A percentile compares a stretch with the other conserved stretches of the same genome.
phyloP scores from a whole-genome alignment of 2,113 vertebrate species.

The Eudyptes chrysolophus region DNA sequence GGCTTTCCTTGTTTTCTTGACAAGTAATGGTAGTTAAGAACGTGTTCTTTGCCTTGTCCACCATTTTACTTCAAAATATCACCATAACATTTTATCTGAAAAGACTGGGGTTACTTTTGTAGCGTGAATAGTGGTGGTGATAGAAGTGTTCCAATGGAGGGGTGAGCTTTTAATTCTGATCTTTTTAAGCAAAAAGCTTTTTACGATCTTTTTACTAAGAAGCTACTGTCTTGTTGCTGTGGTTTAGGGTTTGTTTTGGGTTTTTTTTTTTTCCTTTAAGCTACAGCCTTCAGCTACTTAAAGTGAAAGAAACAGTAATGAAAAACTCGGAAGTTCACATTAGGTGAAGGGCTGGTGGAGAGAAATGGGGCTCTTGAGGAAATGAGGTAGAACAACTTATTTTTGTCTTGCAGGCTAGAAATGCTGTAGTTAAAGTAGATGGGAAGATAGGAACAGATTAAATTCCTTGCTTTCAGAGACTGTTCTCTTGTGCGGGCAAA shows the following conservation, averaged over 20 bases:
- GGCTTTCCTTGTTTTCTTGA: neutral
- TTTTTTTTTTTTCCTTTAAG: neutral
- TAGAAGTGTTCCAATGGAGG: neutral
- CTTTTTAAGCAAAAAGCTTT: neutral
- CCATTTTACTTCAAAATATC: neutral
- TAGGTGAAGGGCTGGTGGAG: neutral
- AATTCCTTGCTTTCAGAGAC: neutral
- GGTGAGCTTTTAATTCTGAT: neutral
- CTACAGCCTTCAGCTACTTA: neutral
- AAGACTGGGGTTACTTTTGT: neutral
- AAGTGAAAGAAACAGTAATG: neutral
- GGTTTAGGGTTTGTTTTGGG: neutral
- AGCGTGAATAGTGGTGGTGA: neutral
- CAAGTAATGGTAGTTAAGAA: neutral
- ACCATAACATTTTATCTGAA: neutral
- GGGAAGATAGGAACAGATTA: neutral
- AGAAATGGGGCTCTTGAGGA: neutral
- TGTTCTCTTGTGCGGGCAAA: neutral
- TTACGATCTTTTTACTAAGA: neutral
- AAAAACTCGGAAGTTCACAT: neutral
- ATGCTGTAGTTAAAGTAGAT: neutral
- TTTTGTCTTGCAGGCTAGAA: neutral
- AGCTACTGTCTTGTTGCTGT: neutral
- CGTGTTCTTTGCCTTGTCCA: neutral
- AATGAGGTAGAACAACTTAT: neutral